Base-by-base conservation (phyloP, 2,888 invertebrate genomes). In the Xestia c-nigrum region DNA sequence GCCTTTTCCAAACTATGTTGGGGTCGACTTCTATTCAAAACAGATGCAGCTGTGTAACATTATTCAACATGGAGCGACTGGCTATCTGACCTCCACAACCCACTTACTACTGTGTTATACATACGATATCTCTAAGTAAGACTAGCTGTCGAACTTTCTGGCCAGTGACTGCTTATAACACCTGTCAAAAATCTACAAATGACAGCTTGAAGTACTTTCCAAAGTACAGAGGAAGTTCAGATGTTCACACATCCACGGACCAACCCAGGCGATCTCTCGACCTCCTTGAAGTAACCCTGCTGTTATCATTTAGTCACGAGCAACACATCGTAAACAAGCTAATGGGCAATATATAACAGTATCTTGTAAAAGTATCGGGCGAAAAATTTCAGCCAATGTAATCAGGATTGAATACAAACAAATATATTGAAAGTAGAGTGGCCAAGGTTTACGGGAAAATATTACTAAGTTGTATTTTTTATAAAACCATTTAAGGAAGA, bases 371-470 rank as follows among this genome's bases (percentile, higher is more conserved):
- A 64, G 63, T 43, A 63, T 43, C 63, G 38, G 47, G 61, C n/a
- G 19, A 63, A 82, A 74, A 71, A 83, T 74, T 21, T 6, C 59
- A 52, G 70, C 81, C 77, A 83, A 76, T 79, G 75, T 84, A 81
- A 86, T 84, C 76, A 81, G 74, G 75, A 86, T 85, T 79, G 76
- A 86, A 79, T 81, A 78, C 78, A 80, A 74, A 84, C 76, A 83
- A 78, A 86, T 73, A 84, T 38, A 74, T 65, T 52, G 46, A 40
- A 31, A 55, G 63, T 78, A 73, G 16, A 52, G 68, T 77, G 66
- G 9, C 81, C 40, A 76, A 65, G 40, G 1, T 52, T 52, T 59
- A 24, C 7, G 38, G 1, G 6, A 7, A 40, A 52, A 12, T 59
- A 14, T 31, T 65, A n/a, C 71, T n/a, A 5, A n/a, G n/a, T 55